Evolutionary conservation across 2,113 vertebrate genomes (phyloP), one percentile per base, ranked within the genome.

Genomic region (Polypterus senegalus): DNA sequence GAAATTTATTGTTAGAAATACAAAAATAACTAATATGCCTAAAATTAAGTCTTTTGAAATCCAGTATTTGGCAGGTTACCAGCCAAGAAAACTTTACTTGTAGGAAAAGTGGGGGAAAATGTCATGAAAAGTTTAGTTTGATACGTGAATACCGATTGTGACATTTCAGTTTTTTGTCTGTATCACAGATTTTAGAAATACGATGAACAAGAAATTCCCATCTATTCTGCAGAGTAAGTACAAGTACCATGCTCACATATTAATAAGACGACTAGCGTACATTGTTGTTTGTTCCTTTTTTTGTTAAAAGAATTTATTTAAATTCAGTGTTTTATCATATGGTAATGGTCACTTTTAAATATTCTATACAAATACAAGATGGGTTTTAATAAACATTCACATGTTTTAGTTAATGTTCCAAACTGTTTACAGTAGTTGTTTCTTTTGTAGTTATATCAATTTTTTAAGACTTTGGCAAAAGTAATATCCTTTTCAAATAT

Each of bases 221-320:
- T 82, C 81, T 1, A 61, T 91, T 58, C 75, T 92, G 3, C 87
- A 92, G 86, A 83, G 91, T 92, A 67, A 46, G 76, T 73, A 67
- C 6, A 43, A 43, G 7, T 58, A 43, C 47, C 11, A 49, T 60
- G 47, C 43, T 46, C 5, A 47, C 46, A 7, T 8, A 51, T 4
- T 63, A 61, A 3, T 54, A 45, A 10, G 49, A 27, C 0, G 57
- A 7, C 10, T 48, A n/a, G 1, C 43, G n/a, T 11, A 3, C 43
- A 45, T 10, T 10, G 6, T 11, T 10, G 46, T 44, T 53, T 56
- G 44, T 27, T 48, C 11, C 43, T 54, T 62, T 45, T 61, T 45
- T 47, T 45, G 49, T 47, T 27, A 46, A 56, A 55, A 48, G 51
- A 9, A 27, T 58, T 57, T 56, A 57, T 48, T 43, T 43, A 48